A percentile compares a stretch with the other conserved stretches of the same genome.
phyloP scores from a whole-genome alignment of 2,113 vertebrate genomes.

The Empidonax alnorum region DNA sequence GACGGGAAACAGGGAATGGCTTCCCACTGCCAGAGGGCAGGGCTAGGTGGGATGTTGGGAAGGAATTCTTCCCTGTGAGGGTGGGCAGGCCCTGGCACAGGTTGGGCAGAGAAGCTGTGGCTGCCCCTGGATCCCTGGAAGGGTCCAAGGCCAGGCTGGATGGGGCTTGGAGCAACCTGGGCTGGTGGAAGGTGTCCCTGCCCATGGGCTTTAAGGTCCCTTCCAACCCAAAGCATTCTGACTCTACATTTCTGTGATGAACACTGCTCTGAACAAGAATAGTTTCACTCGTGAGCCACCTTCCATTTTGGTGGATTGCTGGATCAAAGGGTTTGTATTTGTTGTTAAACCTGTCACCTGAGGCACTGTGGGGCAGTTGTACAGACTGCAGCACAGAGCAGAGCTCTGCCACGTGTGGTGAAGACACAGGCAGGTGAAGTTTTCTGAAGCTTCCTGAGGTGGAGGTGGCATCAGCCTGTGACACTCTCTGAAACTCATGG shows the following conservation, averaged over 20 bases:
- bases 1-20: neutral
- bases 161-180: neutral
- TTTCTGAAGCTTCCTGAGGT: neutral
- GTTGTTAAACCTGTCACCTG: neutral
- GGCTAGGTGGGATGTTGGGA: neutral
- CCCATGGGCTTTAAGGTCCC: neutral
- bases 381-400: neutral
- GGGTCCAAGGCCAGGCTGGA: neutral
- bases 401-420: neutral
- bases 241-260: neutral
- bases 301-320: neutral
- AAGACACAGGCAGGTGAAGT: neutral
- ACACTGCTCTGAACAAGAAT: neutral
- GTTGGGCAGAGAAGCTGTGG: neutral
- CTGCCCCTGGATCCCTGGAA: neutral
- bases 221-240: neutral
- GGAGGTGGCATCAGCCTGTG: neutral
- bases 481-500: neutral
- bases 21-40: neutral
- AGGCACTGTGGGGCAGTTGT: neutral
- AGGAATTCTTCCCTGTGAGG: neutral
- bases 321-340: neutral
- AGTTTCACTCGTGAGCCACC: neutral
- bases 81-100: neutral
- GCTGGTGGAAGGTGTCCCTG: neutral